A percentile compares a stretch with the other conserved stretches of the same genome.
Evolutionary conservation across 2,888 invertebrate genomes (phyloP).

Genomic region (Atrina japonica): DNA sequence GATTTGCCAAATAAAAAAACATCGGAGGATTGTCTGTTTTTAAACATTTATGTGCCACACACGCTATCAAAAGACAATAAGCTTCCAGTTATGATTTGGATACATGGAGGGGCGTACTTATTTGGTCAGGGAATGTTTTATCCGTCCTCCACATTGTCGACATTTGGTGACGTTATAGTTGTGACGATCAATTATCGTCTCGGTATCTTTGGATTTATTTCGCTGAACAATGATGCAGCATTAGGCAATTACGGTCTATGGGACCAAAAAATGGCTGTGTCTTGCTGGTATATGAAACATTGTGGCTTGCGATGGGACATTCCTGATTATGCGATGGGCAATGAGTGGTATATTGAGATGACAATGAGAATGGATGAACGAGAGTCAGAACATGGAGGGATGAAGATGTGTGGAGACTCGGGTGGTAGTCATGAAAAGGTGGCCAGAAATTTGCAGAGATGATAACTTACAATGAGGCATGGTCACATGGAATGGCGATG

Average conservation of each 20-base stretch:
- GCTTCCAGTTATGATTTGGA: conserved; percentile 29
- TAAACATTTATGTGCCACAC: conserved; percentile 17
- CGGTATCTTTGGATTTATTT: conserved; percentile 22
- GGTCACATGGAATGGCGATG: too few relatives aligned
- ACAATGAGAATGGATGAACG: too few relatives aligned
- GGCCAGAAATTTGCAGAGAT: too few relatives aligned
- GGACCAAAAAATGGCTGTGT: conserved; percentile 31
- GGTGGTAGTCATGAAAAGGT: too few relatives aligned
- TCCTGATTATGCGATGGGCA: too few relatives aligned
- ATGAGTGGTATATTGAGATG: too few relatives aligned
- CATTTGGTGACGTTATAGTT: conserved; percentile 22
- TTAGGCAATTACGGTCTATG: conserved; percentile 28
- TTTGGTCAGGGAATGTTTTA: conserved; percentile 5
- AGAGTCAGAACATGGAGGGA: too few relatives aligned
- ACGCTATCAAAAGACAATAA: background rate
- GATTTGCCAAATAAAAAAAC: background rate
- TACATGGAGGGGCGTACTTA: conserved; percentile 18
- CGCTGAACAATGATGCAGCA: background rate
- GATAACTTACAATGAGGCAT: too few relatives aligned
- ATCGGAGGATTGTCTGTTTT: conserved; percentile 25
- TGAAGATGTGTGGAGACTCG: too few relatives aligned
- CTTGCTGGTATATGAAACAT: too few relatives aligned
- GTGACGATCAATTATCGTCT: conserved; percentile 30
- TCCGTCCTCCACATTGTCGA: background rate
- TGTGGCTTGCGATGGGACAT: too few relatives aligned